Conservation (phyloP, 2,113 vertebrate species). For the Eclectus roratus region DNA sequence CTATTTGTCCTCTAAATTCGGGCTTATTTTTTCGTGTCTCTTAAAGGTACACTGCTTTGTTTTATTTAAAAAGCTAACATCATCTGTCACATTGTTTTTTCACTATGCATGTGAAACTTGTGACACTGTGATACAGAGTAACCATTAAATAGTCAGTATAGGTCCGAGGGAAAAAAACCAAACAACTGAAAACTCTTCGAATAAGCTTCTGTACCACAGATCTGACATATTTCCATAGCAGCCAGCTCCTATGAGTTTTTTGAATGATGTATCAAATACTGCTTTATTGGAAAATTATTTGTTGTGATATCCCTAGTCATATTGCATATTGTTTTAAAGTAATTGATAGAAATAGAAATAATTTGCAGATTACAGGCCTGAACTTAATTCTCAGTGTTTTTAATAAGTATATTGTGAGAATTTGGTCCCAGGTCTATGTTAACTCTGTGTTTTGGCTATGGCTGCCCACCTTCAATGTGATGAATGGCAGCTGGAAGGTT, state of each 20-base stretch:
- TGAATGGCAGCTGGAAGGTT: background rate
- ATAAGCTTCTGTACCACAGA: background rate
- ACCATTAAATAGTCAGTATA: background rate
- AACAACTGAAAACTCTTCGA: background rate
- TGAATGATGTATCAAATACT: background rate
- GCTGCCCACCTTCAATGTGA: background rate
- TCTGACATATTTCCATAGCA: background rate
- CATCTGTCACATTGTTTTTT: background rate
- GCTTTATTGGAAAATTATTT: background rate
- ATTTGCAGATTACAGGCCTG: background rate
- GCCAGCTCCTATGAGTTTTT: background rate
- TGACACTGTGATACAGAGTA: background rate
- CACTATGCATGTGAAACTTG: background rate
- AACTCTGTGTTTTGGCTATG: background rate
- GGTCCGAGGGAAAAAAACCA: background rate
- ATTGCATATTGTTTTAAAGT: background rate
- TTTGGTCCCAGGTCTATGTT: background rate
- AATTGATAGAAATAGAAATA: background rate
- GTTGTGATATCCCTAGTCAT: background rate
- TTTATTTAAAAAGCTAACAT: background rate
- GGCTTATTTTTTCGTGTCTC: background rate
- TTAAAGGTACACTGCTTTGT: background rate
- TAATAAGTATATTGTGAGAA: background rate
- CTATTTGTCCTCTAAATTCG: background rate
- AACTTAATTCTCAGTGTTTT: background rate